Evolutionary conservation across 2,797 vertebrate genomes (phyloP).

Genomic region (Sparus aurata): DNA sequence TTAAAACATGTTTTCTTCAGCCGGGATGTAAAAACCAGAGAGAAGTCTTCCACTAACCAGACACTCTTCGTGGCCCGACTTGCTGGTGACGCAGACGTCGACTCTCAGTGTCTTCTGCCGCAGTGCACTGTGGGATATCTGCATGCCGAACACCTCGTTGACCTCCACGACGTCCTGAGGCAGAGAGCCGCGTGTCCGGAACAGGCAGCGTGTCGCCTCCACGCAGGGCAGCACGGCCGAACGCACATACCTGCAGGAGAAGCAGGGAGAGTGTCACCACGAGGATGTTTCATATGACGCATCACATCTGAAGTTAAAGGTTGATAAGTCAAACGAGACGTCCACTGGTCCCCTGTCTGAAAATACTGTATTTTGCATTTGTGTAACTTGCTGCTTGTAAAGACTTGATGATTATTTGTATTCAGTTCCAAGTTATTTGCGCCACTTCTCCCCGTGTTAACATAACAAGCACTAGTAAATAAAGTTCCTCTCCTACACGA

Average conservation of each 20-base stretch:
- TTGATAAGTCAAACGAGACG: neutral
- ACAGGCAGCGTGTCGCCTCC: conserved; percentile 91
- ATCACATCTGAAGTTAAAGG: neutral
- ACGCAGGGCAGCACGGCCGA: conserved; percentile 92
- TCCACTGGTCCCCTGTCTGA: neutral
- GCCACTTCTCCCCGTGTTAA: neutral
- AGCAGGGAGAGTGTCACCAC: neutral
- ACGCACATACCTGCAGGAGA: conserved; percentile 88
- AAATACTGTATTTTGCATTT: neutral
- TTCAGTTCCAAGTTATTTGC: no score
- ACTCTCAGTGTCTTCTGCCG: conserved; percentile 95
- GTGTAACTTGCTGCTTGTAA: neutral
- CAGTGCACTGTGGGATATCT: conserved; percentile 89
- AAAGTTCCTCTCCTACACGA: neutral
- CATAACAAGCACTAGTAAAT: neutral
- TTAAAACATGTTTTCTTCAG: neutral
- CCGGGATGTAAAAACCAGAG: neutral
- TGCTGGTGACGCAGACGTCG: conserved; percentile 89
- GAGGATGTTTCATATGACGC: neutral
- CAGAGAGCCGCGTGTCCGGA: conserved; percentile 87
- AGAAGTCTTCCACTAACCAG: conserved; percentile 84
- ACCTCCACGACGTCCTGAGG: conserved; percentile 85
- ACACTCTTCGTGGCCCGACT: conserved; percentile 90
- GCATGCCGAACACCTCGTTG: conserved; percentile 92
- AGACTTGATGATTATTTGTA: neutral